Percentiles rank a stretch among this genome's conserved stretches.
Evolutionary conservation across 2,797 vertebrate genomes (phyloP).

Genomic region (Psittacula echo): DNA sequence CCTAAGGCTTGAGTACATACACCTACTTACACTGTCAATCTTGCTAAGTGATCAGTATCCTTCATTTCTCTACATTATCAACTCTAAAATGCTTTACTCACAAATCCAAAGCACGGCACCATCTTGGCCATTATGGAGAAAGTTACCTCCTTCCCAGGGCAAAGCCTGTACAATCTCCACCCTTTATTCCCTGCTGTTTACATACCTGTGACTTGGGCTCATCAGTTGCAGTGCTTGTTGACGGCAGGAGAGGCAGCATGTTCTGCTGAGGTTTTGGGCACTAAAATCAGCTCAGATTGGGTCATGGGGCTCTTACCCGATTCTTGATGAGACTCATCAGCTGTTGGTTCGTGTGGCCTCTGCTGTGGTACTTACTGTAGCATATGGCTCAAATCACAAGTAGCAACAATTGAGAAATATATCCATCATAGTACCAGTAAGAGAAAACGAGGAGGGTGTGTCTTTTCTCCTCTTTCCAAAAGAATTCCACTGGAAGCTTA

Average conservation of each 20-base stretch:
- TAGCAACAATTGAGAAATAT: background rate
- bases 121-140: background rate
- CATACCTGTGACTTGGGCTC: background rate
- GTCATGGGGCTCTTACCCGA: accelerated
- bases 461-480: background rate
- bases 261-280: background rate
- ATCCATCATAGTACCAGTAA: background rate
- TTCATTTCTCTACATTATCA: background rate
- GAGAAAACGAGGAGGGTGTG: background rate
- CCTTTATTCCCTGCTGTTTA: background rate
- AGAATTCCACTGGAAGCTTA: background rate
- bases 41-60: background rate
- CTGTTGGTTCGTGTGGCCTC: background rate
- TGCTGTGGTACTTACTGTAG: background rate
- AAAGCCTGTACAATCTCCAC: background rate
- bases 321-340: accelerated
- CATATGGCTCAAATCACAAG: background rate
- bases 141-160: background rate
- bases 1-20: background rate
- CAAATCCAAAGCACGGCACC: background rate
- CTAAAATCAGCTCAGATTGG: background rate
- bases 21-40: background rate
- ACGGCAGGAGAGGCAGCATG: background rate
- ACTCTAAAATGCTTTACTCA: background rate
- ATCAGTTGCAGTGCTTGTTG: accelerated